Conservation (phyloP, 2,888 invertebrate species). For the Petrolisthes manimaculis region DNA sequence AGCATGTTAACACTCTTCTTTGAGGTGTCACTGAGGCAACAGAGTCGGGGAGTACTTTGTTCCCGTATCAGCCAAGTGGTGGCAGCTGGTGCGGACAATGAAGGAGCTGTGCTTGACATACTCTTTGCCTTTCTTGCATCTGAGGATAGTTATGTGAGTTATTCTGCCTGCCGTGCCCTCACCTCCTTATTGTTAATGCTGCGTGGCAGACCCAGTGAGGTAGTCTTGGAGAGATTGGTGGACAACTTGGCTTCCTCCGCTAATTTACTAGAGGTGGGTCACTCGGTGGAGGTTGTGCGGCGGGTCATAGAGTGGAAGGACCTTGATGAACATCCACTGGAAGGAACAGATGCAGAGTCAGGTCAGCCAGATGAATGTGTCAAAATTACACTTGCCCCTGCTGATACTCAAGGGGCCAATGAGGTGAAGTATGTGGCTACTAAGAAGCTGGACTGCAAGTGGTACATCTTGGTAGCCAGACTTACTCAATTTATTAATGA, state of each 20-base stretch:
- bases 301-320: conserved; percentile 92
- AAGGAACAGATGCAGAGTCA: conserved; percentile 75
- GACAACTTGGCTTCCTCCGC: conserved; percentile 57
- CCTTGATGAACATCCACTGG: conserved; percentile 78
- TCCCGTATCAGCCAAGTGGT: conserved; percentile 64
- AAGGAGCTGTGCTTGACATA: conserved; percentile 62
- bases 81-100: conserved; percentile 64
- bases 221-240: conserved; percentile 55
- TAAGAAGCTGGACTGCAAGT: conserved; percentile 85
- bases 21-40: conserved; percentile 63
- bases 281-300: conserved; percentile 75
- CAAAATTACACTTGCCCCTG: conserved; percentile 71
- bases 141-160: conserved; percentile 61
- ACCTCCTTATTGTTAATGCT: conserved; percentile 59
- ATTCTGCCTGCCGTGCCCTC: conserved; percentile 59
- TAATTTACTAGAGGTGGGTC: conserved; percentile 59
- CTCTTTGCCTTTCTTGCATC: conserved; percentile 61
- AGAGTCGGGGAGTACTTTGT: conserved; percentile 62
- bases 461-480: conserved; percentile 82
- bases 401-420: conserved; percentile 64
- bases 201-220: conserved; percentile 56
- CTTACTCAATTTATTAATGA: conserved; percentile 73
- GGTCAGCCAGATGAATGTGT: conserved; percentile 68
- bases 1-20: conserved; percentile 62
- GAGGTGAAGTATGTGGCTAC: conserved; percentile 88